Percentiles rank a stretch among this genome's conserved stretches.
These are phyloP conservation scores for Leptocoma aspasia DNA, from an alignment of 2,113 vertebrate species.

Conservation along the genomic window DNA sequence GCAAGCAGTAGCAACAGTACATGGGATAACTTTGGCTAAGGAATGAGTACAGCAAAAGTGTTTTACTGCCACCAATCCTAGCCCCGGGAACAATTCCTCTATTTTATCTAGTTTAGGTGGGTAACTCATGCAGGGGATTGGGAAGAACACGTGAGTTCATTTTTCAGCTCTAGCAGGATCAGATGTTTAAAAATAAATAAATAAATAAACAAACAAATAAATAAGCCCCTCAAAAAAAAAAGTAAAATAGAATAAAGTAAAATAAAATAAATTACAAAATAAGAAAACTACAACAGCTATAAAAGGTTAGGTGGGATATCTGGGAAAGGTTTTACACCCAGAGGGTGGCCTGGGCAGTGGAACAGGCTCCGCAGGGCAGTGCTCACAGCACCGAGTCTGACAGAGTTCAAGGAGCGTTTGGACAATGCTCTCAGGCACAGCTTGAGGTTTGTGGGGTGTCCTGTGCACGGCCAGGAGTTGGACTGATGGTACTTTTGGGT, in stretches of 20 bases:
- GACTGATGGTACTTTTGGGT: neutral
- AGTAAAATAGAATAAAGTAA: neutral
- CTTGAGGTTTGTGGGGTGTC: neutral
- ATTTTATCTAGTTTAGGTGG: neutral
- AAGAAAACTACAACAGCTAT: neutral
- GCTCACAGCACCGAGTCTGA: neutral
- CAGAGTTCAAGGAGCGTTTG: neutral
- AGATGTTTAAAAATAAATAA: neutral
- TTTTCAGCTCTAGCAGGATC: neutral
- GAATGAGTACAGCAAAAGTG: rapidly evolving
- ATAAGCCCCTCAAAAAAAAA: too few species aligned
- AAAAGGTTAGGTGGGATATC: neutral
- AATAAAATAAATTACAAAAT: neutral
- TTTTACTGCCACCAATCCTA: neutral
- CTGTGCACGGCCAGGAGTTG: neutral
- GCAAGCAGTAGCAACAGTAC: neutral
- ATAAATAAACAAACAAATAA: neutral
- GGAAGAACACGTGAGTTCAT: rapidly evolving
- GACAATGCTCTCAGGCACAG: neutral
- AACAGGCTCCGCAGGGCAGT: neutral
- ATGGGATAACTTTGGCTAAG: neutral
- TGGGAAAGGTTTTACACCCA: neutral
- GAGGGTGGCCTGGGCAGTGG: neutral
- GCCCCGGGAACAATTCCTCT: neutral
- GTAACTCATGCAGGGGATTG: rapidly evolving